Conservation (phyloP, 2,888 invertebrate species). For the Noctuana brunneofusca region DNA sequence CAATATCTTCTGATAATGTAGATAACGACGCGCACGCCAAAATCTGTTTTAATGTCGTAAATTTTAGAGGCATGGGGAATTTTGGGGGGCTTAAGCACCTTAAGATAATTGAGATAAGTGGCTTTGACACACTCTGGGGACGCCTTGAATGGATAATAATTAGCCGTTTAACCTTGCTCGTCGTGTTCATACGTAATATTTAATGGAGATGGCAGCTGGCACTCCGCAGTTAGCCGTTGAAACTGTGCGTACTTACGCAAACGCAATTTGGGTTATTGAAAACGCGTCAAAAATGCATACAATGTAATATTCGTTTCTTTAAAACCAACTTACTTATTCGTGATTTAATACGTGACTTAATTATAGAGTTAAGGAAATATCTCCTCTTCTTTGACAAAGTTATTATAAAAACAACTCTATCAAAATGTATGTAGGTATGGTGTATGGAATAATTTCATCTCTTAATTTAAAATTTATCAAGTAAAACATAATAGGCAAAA, state of each 20-base stretch:
- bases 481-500: too few relatives aligned
- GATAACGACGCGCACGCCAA: slow-evolving; percentile 71
- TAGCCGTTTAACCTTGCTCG: slow-evolving; percentile 44
- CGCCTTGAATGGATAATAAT: slow-evolving; percentile 59
- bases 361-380: too few relatives aligned
- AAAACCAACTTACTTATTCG: neutral
- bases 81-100: slow-evolving; percentile 78
- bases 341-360: too few relatives aligned
- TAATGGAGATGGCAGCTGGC: slow-evolving; percentile 17
- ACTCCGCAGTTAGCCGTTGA: neutral
- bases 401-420: too few relatives aligned
- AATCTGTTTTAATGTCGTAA: slow-evolving; percentile 76
- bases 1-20: slow-evolving; percentile 75
- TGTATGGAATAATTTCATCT: too few relatives aligned
- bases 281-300: neutral
- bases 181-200: slow-evolving; percentile 33
- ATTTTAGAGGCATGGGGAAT: slow-evolving; percentile 76
- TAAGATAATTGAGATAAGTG: slow-evolving; percentile 80
- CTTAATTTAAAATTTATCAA: too few relatives aligned
- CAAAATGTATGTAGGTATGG: too few relatives aligned
- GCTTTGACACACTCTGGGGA: slow-evolving; percentile 53
- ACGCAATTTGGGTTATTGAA: neutral
- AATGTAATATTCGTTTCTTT: neutral
- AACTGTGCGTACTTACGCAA: neutral
- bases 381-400: too few relatives aligned